Base-by-base conservation (phyloP, 2,888 invertebrate genomes). In the Hydrotaea diabolus region DNA sequence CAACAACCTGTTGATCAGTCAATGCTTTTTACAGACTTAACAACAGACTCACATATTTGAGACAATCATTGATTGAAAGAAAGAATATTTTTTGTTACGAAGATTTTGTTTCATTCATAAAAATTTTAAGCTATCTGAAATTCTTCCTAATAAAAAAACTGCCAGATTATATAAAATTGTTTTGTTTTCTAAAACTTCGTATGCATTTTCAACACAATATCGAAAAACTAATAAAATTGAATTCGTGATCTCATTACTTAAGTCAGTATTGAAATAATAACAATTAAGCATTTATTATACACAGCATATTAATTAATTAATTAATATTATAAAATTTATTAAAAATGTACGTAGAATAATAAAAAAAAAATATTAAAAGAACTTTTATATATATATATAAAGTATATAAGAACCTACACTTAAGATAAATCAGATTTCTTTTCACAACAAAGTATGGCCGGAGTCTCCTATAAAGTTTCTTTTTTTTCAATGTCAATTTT, bases 241-340 rank as follows among this genome's bases (percentile, higher is more conserved):
- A 66, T 66, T 66, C 66, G 66, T 66, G 66, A 66, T 43, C 39
- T 31, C 43, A 43, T 43, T 39, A 23, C 21, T 69, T 15, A 19
- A 43, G 43, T 46, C 69, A 69, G 69, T 59, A 49, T 66, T 43
- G 39, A 39, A 77, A 66, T 53, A 77, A 76, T 59, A 77, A 69
- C 57, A 66, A 83, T 31, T 62, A 86, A 77, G 86, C 86, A 87
- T 87, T 88, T 88, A 87, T 85, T 88, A 87, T 78, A 88, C 87
- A 88, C 85, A 83, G 81, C 83, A 80, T 84, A 85, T 80, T 79
- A 83, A 82, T 79, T 80, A 85, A 57, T 82, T 78, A 77, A 73
- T 59, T 74, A 73, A 82, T 78, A 85, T 81, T 77, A 77, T 72
- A 78, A 82, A 31, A 86, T 84, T 86, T 76, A 83, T 79, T 84